Conservation (phyloP, 1,140 invertebrate genomes). For the Macrobrachium rosenbergii region DNA sequence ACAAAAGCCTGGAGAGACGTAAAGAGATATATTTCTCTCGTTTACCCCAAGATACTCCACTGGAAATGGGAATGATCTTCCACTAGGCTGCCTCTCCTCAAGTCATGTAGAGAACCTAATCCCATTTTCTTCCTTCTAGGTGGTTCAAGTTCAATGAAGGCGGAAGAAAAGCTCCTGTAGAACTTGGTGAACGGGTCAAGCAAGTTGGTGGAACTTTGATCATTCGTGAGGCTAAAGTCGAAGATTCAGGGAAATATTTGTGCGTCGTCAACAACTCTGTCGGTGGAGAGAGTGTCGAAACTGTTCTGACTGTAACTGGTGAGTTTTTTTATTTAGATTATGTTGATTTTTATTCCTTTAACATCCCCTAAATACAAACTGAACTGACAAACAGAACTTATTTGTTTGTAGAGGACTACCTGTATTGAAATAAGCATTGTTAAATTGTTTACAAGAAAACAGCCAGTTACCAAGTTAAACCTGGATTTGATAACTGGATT, state of each 20-base stretch:
- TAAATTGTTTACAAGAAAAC: no score
- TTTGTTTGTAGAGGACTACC: no score
- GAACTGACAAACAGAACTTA: no score
- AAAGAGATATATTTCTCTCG: no score
- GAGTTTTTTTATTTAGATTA: conserved; percentile 62
- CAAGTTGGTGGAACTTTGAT: conserved; percentile 95
- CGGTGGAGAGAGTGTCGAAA: conserved; percentile 92
- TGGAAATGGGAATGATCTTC: neutral
- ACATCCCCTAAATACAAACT: no score
- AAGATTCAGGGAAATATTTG: conserved; percentile 93
- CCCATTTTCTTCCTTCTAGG: conserved; percentile 73
- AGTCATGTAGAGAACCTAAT: neutral
- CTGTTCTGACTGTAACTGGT: conserved; percentile 90
- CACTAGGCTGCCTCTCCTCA: no score
- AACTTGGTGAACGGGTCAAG: conserved; percentile 87
- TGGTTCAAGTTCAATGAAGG: conserved; percentile 95
- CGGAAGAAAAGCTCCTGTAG: conserved; percentile 84
- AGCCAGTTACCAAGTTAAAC: no score
- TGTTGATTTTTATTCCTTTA: no score
- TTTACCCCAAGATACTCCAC: no score
- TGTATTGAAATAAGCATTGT: no score
- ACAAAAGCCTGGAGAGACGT: no score
- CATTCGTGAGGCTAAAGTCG: conserved; percentile 89
- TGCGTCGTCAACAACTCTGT: conserved; percentile 96
- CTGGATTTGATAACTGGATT: no score